A percentile compares a stretch with the other conserved stretches of the same genome.
Evolutionary conservation across 2,113 vertebrate species (phyloP).

Genomic region (Zeus faber): DNA sequence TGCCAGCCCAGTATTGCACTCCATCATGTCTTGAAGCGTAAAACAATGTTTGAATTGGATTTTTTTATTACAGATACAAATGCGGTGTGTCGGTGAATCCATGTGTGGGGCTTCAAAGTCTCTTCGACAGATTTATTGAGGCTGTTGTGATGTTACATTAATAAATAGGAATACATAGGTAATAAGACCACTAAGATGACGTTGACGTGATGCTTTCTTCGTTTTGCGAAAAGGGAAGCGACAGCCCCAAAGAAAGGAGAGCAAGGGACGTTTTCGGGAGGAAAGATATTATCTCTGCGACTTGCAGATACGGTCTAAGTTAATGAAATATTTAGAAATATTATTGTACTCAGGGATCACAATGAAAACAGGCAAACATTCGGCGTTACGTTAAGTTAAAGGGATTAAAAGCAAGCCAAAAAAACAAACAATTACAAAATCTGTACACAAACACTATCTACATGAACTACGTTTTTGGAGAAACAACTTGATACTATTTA

Average conservation of each 20-base stretch:
- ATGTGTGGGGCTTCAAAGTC: too few species aligned
- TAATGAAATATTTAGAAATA: conserved; percentile 65
- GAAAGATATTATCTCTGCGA: conserved; percentile 71
- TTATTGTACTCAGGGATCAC: conserved; percentile 73
- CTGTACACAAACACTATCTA: conserved; percentile 65
- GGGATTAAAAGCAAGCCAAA: conserved; percentile 40
- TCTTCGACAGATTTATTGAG: conserved; percentile 78
- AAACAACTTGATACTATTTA: conserved; percentile 42
- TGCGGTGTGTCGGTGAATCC: too few species aligned
- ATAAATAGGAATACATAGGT: conserved; percentile 73
- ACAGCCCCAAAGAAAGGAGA: conserved; percentile 18
- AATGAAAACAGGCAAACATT: conserved; percentile 73
- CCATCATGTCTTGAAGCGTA: too few species aligned
- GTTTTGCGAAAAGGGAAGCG: conserved; percentile 67
- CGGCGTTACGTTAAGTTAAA: conserved; percentile 71
- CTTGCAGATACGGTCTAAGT: conserved; percentile 74
- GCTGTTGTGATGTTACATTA: conserved; percentile 72
- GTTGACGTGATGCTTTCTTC: conserved; percentile 53
- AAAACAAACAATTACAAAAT: conserved; percentile 23
- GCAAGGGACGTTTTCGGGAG: conserved; percentile 35
- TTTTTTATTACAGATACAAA: too few species aligned
- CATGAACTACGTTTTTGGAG: conserved; percentile 37
- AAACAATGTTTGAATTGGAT: too few species aligned
- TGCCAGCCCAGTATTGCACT: too few species aligned
- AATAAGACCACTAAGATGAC: conserved; percentile 44